A percentile compares a stretch with the other conserved stretches of the same genome.
Evolutionary conservation across 2,113 vertebrate species (phyloP).

Genomic region (Aspiorhynchus laticeps): DNA sequence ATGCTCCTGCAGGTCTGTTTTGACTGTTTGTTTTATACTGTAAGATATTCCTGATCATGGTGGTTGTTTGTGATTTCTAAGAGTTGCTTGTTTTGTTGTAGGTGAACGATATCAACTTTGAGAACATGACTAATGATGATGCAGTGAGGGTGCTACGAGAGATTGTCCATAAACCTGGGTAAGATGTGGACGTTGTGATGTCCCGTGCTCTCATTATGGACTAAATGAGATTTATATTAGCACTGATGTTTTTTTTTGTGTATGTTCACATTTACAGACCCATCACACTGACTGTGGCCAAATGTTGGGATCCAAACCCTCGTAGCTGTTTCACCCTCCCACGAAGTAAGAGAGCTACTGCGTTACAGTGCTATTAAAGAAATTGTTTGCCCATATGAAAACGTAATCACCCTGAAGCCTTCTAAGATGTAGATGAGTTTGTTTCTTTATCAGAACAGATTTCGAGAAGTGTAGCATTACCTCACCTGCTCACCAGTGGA

Average conservation of each 20-base stretch:
- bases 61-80: background rate
- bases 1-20: slow-evolving; percentile 88
- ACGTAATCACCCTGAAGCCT: no score
- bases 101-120: slow-evolving; percentile 97
- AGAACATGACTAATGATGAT: slow-evolving; percentile 96
- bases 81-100: slow-evolving; percentile 61
- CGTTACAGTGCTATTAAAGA: background rate
- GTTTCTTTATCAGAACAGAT: no score
- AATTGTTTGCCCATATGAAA: no score
- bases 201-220: background rate
- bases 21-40: background rate
- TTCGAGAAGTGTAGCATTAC: no score
- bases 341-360: slow-evolving; percentile 79
- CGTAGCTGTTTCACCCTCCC: slow-evolving; percentile 91
- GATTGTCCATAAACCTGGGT: slow-evolving; percentile 94
- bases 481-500: no score
- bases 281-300: slow-evolving; percentile 92
- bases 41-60: background rate
- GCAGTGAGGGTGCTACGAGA: slow-evolving; percentile 93
- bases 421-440: no score
- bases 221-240: background rate
- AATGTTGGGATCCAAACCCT: slow-evolving; percentile 96
- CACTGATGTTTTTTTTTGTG: background rate
- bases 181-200: slow-evolving; percentile 50
- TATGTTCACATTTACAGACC: slow-evolving; percentile 72